Percentiles rank a stretch among this genome's conserved stretches.
These are phyloP conservation scores for Synergus gifuensis DNA, from an alignment of 2,888 invertebrate genomes.

Conservation along the genomic window DNA sequence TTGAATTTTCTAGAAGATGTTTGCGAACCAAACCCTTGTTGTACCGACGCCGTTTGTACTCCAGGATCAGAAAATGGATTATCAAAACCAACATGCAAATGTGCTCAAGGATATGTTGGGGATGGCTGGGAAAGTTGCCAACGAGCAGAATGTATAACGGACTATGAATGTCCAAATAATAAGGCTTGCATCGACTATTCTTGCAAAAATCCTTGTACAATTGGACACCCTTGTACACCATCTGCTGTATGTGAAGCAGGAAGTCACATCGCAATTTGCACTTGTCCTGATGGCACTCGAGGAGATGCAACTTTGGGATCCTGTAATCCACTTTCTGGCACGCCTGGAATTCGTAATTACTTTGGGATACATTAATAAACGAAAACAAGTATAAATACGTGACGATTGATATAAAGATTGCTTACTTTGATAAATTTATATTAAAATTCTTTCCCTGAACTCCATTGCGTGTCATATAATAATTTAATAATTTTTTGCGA, in stretches of 20 bases:
- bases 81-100: conserved; percentile 92
- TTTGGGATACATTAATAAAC: no score
- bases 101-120: conserved; percentile 87
- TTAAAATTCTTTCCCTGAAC: no score
- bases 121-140: conserved; percentile 86
- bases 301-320: conserved; percentile 80
- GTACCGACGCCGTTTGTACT: conserved; percentile 86
- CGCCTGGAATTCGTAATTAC: not conserved
- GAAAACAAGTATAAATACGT: no score
- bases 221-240: conserved; percentile 85
- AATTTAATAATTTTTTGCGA: no score
- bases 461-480: no score
- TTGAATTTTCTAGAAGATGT: conserved; percentile 83
- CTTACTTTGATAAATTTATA: no score
- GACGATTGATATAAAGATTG: no score
- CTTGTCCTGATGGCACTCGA: conserved; percentile 85
- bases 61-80: conserved; percentile 91
- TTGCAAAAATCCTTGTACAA: conserved; percentile 84
- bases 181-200: conserved; percentile 88
- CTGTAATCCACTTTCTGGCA: conserved; percentile 75
- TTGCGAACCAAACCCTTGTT: conserved; percentile 93
- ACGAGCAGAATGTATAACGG: conserved; percentile 88
- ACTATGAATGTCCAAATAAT: conserved; percentile 87
- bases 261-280: conserved; percentile 90
- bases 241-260: conserved; percentile 88